These are phyloP conservation scores for Maniola jurtina DNA, from an alignment of 1,140 invertebrate species.

Conservation along the genomic window DNA sequence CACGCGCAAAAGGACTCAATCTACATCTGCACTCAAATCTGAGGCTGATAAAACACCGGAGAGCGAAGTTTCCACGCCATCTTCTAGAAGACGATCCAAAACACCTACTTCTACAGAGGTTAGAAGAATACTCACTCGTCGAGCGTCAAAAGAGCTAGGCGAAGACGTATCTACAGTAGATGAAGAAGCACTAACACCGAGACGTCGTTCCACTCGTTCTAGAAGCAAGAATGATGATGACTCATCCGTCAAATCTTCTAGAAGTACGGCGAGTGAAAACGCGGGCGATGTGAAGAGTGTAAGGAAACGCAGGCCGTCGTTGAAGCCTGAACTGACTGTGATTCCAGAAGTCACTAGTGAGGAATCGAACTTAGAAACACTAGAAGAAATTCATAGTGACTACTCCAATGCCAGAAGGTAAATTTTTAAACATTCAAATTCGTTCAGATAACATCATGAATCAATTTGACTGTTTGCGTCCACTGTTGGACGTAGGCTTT, in stretches of 20 bases:
- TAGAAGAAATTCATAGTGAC: constrained; percentile 43
- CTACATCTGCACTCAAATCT: constrained; percentile 46
- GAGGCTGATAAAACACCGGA: constrained; percentile 44
- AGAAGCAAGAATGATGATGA: constrained; percentile 60
- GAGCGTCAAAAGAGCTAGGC: constrained; percentile 54
- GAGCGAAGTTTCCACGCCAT: constrained; percentile 24
- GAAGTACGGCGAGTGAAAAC: constrained; percentile 50
- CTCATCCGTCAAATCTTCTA: constrained; percentile 47
- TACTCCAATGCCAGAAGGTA: constrained; percentile 58
- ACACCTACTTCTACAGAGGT: constrained; percentile 52
- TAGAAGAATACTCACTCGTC: constrained; percentile 56
- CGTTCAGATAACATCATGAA: no score
- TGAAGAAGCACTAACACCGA: constrained; percentile 56
- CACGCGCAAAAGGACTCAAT: constrained; percentile 45
- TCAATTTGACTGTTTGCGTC: no score
- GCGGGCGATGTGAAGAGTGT: constrained; percentile 32
- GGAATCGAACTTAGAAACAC: constrained; percentile 36
- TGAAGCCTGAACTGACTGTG: constrained; percentile 70
- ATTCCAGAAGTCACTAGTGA: constrained; percentile 64
- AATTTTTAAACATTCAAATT: constrained; percentile 5
- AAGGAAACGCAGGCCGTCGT: constrained; percentile 56
- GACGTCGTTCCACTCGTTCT: constrained; percentile 45
- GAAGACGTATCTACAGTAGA: constrained; percentile 40
- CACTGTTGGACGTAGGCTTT: no score
- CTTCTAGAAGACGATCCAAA: constrained; percentile 45